Conservation (phyloP, 2,888 invertebrate genomes). For the Meiosimyza platycephala region DNA sequence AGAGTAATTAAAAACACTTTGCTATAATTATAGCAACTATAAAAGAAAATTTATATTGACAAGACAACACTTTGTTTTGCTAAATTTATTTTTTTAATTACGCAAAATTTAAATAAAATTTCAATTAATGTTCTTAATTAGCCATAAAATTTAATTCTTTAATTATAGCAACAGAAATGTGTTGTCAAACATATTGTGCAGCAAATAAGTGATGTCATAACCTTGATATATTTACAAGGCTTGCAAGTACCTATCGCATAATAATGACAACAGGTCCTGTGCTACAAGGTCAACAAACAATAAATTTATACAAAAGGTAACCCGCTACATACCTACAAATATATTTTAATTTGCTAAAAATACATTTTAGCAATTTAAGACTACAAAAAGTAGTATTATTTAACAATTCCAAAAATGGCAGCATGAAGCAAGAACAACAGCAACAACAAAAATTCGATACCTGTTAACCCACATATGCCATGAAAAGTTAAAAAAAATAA, state of each 20-base stretch:
- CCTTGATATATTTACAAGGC: neutral
- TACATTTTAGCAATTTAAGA: neutral
- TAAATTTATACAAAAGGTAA: neutral
- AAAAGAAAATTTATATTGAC: too few relatives aligned
- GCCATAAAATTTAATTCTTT: neutral
- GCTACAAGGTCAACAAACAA: neutral
- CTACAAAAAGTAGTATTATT: neutral
- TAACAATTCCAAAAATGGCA: neutral
- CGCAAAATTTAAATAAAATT: too few relatives aligned
- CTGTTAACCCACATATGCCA: constrained; percentile 20
- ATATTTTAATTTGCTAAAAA: neutral
- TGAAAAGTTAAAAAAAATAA: too few relatives aligned
- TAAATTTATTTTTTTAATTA: too few relatives aligned
- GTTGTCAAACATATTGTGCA: too few relatives aligned
- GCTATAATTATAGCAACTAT: too few relatives aligned
- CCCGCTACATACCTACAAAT: too few relatives aligned
- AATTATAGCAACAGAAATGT: too few relatives aligned
- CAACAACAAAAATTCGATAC: neutral
- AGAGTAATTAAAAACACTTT: neutral
- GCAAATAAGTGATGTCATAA: neutral
- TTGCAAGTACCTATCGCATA: neutral
- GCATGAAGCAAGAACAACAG: neutral
- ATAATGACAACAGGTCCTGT: neutral
- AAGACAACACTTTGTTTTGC: too few relatives aligned
- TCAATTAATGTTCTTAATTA: neutral